A percentile compares a stretch with the other conserved stretches of the same genome.
Evolutionary conservation across 2,888 invertebrate species (phyloP).

Genomic region (Melipona bicolor): DNA sequence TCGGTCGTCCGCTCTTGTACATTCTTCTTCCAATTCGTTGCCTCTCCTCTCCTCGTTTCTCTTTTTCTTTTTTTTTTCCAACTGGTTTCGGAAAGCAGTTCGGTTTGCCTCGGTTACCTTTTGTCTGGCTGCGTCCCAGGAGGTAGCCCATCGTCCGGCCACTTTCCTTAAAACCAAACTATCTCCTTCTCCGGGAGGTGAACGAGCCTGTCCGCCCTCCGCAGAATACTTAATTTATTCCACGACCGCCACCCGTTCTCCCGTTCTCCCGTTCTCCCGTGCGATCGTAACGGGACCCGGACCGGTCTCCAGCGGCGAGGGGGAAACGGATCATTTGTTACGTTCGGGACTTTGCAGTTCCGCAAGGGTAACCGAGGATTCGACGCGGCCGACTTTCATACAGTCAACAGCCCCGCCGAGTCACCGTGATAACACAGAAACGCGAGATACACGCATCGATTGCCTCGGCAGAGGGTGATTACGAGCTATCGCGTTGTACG

Average conservation of each 20-base stretch:
- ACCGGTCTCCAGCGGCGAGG: conserved; percentile 2
- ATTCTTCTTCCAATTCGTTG: conserved; percentile 30
- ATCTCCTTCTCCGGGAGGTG: conserved; percentile 60
- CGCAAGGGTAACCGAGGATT: conserved; percentile 38
- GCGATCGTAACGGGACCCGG: conserved; percentile 24
- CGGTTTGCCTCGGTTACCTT: conserved; percentile 62
- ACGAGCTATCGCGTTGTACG: conserved; percentile 2
- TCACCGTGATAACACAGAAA: conserved; percentile 43
- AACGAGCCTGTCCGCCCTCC: conserved; percentile 71
- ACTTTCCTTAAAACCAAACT: conserved; percentile 71
- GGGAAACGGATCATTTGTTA: conserved; percentile 55
- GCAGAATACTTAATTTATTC: conserved; percentile 76
- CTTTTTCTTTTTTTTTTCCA: conserved; percentile 29
- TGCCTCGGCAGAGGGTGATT: conserved; percentile 6
- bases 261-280: conserved; percentile 51
- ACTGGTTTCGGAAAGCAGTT: conserved; percentile 55
- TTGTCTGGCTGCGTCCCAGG: conserved; percentile 73
- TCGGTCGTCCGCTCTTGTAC: conserved; percentile 41
- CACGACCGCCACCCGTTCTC: conserved; percentile 68
- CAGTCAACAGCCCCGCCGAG: conserved; percentile 29
- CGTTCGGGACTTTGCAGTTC: conserved; percentile 42
- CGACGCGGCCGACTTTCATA: conserved; percentile 36
- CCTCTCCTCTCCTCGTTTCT: conserved; percentile 32
- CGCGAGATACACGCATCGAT: conserved; percentile 14
- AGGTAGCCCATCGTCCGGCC: conserved; percentile 69